Conservation (phyloP, 2,113 vertebrate species). For the Fulmarus glacialis region DNA sequence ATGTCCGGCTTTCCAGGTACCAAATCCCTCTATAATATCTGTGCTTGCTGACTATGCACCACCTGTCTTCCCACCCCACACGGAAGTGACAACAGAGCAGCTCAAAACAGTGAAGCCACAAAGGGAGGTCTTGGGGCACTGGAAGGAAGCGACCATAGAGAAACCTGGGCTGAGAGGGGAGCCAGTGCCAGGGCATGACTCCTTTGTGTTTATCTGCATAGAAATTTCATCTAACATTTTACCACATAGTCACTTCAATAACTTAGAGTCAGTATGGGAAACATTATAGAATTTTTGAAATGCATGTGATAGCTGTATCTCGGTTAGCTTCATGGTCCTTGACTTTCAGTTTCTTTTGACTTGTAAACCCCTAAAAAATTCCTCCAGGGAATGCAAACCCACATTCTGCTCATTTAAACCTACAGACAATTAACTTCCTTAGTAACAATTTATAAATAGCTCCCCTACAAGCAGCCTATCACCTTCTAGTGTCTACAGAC, state of each 20-base stretch:
- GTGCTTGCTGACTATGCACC: neutral
- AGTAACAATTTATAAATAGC: neutral
- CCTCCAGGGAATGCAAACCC: neutral
- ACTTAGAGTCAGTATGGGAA: neutral
- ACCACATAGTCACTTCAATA: neutral
- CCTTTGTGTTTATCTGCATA: neutral
- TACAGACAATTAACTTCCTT: neutral
- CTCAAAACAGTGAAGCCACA: neutral
- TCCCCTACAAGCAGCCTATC: neutral
- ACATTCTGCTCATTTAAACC: neutral
- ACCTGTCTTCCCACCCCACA: fast-evolving
- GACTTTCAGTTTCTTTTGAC: neutral
- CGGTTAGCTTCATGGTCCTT: neutral
- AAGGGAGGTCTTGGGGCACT: neutral
- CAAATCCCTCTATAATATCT: neutral
- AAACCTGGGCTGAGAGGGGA: neutral
- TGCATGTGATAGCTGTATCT: neutral
- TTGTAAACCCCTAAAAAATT: neutral
- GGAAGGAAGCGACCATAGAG: neutral
- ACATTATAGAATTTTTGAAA: neutral
- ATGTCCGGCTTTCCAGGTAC: neutral
- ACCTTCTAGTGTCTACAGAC: neutral
- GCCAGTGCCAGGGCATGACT: neutral
- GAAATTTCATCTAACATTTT: neutral
- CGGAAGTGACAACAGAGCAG: neutral